These are phyloP conservation scores for Vidua chalybeata DNA, from an alignment of 2,113 vertebrate species.

Conservation along the genomic window DNA sequence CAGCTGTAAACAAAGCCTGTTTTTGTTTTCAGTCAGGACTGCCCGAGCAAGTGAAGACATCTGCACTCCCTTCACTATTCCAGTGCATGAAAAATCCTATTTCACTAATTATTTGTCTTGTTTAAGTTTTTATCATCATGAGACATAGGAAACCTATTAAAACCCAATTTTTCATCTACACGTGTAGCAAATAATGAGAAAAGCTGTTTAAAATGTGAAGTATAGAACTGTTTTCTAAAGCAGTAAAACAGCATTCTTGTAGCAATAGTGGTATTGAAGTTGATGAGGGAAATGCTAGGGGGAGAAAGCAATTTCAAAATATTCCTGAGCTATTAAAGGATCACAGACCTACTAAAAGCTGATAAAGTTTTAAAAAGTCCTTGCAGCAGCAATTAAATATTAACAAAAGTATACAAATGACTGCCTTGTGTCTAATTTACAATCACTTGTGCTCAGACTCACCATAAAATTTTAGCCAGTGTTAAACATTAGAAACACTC, in stretches of 20 bases:
- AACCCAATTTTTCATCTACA: neutral
- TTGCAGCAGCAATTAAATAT: neutral
- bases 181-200: neutral
- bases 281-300: neutral
- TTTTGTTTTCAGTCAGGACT: conserved; percentile 22
- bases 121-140: neutral
- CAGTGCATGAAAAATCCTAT: neutral
- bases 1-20: conserved; percentile 55
- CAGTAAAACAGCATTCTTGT: neutral
- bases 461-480: neutral
- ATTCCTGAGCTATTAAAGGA: neutral
- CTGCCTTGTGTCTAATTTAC: neutral
- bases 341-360: neutral
- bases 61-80: neutral
- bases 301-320: neutral
- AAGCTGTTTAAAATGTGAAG: neutral
- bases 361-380: neutral
- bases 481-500: neutral
- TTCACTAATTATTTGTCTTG: neutral
- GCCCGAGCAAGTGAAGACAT: neutral
- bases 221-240: neutral
- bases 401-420: neutral
- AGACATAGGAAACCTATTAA: neutral
- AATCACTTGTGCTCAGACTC: neutral
- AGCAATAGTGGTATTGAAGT: neutral